Evolutionary conservation across 2,797 vertebrate genomes (phyloP).

Genomic region (Cirrhinus mrigala): DNA sequence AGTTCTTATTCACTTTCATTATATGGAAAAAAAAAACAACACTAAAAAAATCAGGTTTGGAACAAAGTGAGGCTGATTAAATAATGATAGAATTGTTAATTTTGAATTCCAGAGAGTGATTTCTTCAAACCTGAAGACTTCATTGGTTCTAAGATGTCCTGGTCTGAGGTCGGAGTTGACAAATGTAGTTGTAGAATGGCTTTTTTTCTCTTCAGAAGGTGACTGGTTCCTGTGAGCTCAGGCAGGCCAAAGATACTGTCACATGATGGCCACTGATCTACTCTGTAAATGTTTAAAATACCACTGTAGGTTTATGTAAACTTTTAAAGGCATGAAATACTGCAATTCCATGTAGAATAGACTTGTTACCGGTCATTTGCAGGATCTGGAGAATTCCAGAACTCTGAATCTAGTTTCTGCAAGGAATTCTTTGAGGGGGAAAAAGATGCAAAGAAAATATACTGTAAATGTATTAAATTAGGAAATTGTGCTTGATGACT

Average conservation of each 20-base stretch:
- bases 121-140: slow-evolving; percentile 46
- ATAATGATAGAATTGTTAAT: neutral
- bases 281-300: slow-evolving; percentile 15
- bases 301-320: neutral
- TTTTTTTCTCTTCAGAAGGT: slow-evolving; percentile 78
- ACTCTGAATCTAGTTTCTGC: slow-evolving; percentile 73
- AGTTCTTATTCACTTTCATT: neutral
- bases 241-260: slow-evolving; percentile 76
- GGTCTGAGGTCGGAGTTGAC: slow-evolving; percentile 54
- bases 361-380: slow-evolving; percentile 58
- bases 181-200: slow-evolving; percentile 70
- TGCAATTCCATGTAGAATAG: neutral
- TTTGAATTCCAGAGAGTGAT: neutral
- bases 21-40: neutral
- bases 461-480: neutral
- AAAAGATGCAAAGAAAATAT: neutral
- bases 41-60: neutral
- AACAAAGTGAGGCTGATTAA: neutral
- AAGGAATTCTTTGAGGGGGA: slow-evolving; percentile 60
- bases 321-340: no score
- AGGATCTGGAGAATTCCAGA: slow-evolving; percentile 73
- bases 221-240: slow-evolving; percentile 56
- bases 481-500: neutral
- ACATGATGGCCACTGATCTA: slow-evolving; percentile 72
- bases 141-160: neutral